Evolutionary conservation across 2,888 invertebrate genomes (phyloP).

Genomic region (Phaonia tiefii): DNA sequence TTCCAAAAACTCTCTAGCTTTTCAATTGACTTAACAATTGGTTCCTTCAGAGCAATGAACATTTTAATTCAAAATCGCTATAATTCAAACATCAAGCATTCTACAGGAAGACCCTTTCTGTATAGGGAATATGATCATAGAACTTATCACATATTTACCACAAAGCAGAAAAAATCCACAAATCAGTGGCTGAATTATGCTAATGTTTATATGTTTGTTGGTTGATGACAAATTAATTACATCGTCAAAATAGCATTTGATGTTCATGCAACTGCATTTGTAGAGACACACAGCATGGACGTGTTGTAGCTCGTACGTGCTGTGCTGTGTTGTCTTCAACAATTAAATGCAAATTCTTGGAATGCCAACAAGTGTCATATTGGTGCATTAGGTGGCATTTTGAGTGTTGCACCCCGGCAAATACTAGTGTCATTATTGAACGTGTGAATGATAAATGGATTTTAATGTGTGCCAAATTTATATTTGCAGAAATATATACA

Average conservation of each 20-base stretch:
- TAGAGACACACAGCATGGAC: not conserved
- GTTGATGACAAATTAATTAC: constrained; percentile 41
- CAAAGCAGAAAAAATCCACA: constrained; percentile 15
- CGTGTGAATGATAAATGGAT: not conserved
- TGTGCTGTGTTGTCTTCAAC: not conserved
- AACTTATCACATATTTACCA: constrained; percentile 32
- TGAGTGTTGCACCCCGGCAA: not conserved
- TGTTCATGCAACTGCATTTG: not conserved
- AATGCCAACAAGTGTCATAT: constrained; percentile 19
- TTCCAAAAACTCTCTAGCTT: no score
- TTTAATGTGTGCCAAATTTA: not conserved
- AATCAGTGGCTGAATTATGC: constrained; percentile 3
- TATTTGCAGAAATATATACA: constrained; percentile 3
- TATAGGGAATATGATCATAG: constrained; percentile 14
- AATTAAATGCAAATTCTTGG: not conserved
- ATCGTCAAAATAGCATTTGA: constrained; percentile 12
- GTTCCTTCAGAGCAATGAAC: no score
- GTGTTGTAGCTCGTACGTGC: no score
- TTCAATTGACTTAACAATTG: no score
- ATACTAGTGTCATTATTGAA: not conserved
- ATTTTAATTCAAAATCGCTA: no score
- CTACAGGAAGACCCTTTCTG: no score
- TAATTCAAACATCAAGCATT: no score
- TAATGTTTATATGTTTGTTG: not conserved
- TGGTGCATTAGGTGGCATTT: no score